Evolutionary conservation across 2,113 vertebrate genomes (phyloP).

Genomic region (Panthera leo): DNA sequence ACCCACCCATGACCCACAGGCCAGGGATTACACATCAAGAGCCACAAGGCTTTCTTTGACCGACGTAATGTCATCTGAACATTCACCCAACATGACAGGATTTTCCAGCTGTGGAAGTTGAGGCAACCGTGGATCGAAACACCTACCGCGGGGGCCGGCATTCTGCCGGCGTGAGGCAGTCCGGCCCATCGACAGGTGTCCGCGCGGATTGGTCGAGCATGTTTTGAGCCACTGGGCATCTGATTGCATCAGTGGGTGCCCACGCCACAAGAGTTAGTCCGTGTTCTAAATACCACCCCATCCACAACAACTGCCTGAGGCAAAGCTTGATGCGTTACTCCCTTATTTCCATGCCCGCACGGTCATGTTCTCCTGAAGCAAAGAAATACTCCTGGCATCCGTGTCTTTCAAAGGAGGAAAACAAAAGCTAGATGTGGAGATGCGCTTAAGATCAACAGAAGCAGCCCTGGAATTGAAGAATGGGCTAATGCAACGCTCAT

Average conservation of each 20-base stretch:
- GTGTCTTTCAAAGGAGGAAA: neutral
- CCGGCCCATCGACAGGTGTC: neutral
- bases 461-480: neutral
- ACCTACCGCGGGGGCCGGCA: neutral
- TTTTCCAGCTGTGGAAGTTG: neutral
- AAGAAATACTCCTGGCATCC: neutral
- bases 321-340: neutral
- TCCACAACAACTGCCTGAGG: neutral
- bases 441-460: neutral
- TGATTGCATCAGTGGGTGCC: neutral
- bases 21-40: neutral
- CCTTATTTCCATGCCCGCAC: neutral
- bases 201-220: neutral
- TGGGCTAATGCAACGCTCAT: neutral
- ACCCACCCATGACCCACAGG: neutral
- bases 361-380: neutral
- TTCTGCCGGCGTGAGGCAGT: fast-evolving
- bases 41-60: neutral
- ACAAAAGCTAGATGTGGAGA: neutral
- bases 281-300: neutral
- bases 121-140: neutral
- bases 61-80: neutral
- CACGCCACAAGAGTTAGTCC: neutral
- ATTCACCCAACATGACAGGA: neutral
- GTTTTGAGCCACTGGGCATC: neutral